Evolutionary conservation across 2,797 vertebrate species (phyloP).

Genomic region (Sebastes steindachneri): DNA sequence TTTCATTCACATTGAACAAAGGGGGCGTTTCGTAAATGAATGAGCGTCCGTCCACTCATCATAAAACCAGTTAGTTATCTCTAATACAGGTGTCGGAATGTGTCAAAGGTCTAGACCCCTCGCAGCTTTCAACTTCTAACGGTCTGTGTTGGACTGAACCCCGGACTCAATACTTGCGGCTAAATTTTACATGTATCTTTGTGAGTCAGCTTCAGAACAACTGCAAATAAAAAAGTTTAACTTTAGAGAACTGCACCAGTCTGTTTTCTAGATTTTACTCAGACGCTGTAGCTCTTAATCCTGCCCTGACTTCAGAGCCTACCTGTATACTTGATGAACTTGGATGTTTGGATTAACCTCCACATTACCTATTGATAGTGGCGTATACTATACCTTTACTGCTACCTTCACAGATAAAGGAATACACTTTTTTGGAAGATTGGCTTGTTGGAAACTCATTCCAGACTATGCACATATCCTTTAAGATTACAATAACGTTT

Average conservation of each 20-base stretch:
- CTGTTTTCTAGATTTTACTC: not conserved
- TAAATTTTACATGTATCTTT: not conserved
- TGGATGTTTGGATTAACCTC: not conserved
- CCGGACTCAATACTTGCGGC: too few species aligned
- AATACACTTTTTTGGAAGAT: conserved; percentile 62
- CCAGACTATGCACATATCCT: not conserved
- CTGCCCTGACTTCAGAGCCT: not conserved
- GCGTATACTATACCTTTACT: conserved; percentile 50
- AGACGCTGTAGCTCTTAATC: not conserved
- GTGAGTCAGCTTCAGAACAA: not conserved
- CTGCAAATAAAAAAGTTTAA: not conserved
- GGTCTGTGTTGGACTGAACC: too few species aligned
- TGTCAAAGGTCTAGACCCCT: too few species aligned
- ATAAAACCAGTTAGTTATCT: not conserved
- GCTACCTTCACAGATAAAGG: conserved; percentile 38
- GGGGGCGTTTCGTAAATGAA: not conserved
- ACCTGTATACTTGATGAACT: not conserved
- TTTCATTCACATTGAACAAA: not conserved
- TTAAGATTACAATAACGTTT: not conserved
- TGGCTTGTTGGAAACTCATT: conserved; percentile 3
- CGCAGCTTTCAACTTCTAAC: too few species aligned
- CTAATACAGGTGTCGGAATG: not conserved
- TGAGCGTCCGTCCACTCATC: not conserved
- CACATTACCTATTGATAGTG: not conserved
- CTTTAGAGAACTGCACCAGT: not conserved